phyloP scores from a whole-genome alignment of 2,797 vertebrate species.

The Micrastur ruficollis region DNA sequence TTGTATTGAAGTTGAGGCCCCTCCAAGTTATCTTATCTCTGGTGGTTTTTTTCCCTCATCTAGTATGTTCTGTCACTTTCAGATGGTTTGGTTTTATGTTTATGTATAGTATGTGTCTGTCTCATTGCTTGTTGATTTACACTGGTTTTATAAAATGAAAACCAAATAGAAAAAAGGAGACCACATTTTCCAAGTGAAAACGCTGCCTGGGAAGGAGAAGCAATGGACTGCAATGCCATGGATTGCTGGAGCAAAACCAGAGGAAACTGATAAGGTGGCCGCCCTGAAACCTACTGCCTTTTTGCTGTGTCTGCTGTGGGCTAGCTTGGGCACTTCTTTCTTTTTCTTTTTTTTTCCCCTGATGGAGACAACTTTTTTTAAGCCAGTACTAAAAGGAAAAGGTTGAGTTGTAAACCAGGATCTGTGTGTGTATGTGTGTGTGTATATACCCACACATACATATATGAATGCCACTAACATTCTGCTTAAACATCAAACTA shows the following conservation, averaged over 20 bases:
- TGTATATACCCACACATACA: neutral
- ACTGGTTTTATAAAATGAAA: conserved; percentile 66
- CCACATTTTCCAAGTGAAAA: conserved; percentile 70
- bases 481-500: neutral
- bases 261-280: conserved; percentile 68
- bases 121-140: conserved; percentile 67
- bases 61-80: conserved; percentile 1
- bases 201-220: conserved; percentile 63
- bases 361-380: neutral
- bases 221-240: conserved; percentile 36
- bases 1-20: neutral
- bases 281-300: conserved; percentile 66
- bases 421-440: neutral
- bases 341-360: neutral
- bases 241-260: conserved; percentile 65
- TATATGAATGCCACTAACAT: neutral
- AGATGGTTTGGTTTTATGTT: neutral
- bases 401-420: neutral
- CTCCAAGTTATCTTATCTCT: neutral
- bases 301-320: conserved; percentile 1
- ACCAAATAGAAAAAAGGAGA: conserved; percentile 74
- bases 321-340: conserved; percentile 21
- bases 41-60: neutral
- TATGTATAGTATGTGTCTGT: conserved; percentile 47
- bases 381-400: neutral